Base-by-base conservation (phyloP, 2,113 vertebrate genomes). In the Brachypodius melanocephalos region DNA sequence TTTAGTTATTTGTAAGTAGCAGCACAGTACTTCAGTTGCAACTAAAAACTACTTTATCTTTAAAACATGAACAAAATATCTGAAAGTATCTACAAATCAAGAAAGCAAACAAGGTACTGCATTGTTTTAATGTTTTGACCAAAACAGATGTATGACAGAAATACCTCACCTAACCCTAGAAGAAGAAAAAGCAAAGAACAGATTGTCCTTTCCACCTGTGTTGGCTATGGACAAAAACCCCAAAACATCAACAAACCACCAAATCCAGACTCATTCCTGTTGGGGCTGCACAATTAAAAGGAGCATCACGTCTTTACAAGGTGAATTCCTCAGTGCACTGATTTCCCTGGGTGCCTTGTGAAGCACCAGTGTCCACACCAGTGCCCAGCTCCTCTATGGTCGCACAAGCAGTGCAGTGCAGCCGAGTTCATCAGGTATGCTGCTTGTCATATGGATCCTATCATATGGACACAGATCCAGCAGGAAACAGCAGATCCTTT, bases 91-190 rank as follows among this genome's bases (percentile, higher is more conserved):
- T 95, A 71, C 45, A 84, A 79, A 93, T 59, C 57, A 84, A 91
- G 84, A 95, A 57, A 97, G 69, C 45, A 92, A 97, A 97, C 54
- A 95, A 86, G 92, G 17, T 12, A 25, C n/a, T 74, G 62, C 79
- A 95, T 89, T 97, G 81, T 97, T 96, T 65, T 63, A 81, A 81
- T 98, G 95, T 96, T 98, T 97, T 97, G 96, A 95, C 94, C 85
- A 96, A 97, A 97, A 97, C 90, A 96, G 73, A 94, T 91, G 95
- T 59, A 54, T 40, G 43, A 94, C 85, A 95, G 32, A 83, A 96
- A 90, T 55, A 93, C 46, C 55, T 88, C 82, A 85, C 25, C 65
- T 32, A 85, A 94, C 75, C 79, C 76, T 55, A 83, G 65, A 71
- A 66, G 68, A 93, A 79, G 22, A 85, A 90, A 93, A 93, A 72